A percentile compares a stretch with the other conserved stretches of the same genome.
Evolutionary conservation across 1,140 invertebrate genomes (phyloP).

Genomic region (Cydia pomonella): DNA sequence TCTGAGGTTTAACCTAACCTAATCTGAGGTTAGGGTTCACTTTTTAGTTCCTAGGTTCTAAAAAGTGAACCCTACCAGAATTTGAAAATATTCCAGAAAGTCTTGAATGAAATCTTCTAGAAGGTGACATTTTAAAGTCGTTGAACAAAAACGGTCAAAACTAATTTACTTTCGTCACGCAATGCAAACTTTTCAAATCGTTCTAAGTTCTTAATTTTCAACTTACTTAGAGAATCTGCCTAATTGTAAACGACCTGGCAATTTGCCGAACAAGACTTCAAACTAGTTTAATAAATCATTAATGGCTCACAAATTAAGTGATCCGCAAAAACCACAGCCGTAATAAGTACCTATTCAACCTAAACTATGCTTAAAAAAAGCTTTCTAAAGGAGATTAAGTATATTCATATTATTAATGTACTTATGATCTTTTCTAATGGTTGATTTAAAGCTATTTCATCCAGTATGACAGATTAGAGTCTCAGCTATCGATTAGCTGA

Average conservation of each 20-base stretch:
- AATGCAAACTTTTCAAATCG: background rate
- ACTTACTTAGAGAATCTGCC: background rate
- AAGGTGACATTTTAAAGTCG: background rate
- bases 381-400: background rate
- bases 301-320: background rate
- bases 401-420: background rate
- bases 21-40: too few species aligned
- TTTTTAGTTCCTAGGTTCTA: too few species aligned
- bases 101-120: too few species aligned
- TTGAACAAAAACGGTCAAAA: background rate
- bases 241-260: background rate
- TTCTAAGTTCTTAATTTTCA: background rate
- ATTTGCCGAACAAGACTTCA: background rate
- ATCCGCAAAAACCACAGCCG: background rate
- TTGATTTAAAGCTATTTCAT: background rate
- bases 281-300: background rate
- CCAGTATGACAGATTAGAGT: background rate
- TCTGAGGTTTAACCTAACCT: too few species aligned
- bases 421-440: background rate
- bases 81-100: too few species aligned
- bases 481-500: too few species aligned
- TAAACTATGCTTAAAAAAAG: background rate
- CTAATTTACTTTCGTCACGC: background rate
- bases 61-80: too few species aligned
- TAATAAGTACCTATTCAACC: slow-evolving; percentile 10